Evolutionary conservation across 1,140 invertebrate genomes (phyloP), one percentile per base, ranked within the genome.

Genomic region (Diorhabda sublineata): DNA sequence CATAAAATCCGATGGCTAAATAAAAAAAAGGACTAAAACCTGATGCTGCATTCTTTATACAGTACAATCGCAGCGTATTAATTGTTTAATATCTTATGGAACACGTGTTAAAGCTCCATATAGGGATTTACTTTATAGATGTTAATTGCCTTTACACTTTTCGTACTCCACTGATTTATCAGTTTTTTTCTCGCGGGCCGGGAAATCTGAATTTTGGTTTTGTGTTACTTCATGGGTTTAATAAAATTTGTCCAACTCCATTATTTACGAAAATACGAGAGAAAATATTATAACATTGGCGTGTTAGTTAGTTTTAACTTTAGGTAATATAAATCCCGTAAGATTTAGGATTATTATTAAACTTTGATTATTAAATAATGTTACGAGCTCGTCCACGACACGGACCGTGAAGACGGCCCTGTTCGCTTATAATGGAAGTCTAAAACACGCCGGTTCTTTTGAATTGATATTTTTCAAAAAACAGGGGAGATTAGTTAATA

Each of bases 71-170:
- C 67, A 67, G 73, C 67, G 75, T 76, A 78, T 78, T 78, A 78
- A 79, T 79, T 79, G 78, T 76, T 79, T 78, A 78, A 79, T 79
- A 79, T 79, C 78, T 79, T 76, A 69, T 70, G 75, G 70, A 77
- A 76, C 78, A 78, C 75, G 76, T 77, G 78, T 79, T 79, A 76
- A 73, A 75, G 72, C 76, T 75, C 66, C 74, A 72, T 73, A 79
- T 77, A 73, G 76, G 78, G 75, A 79, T 79, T 79, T 79, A 74
- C 69, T 78, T 77, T 74, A 75, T 74, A 78, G 76, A 77, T 77
- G 77, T 79, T 79, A 79, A 79, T 79, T 79, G 76, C 76, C 60
- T 45, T 41, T 69, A 65, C 67, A 64, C 47, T 71, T 45, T 67
- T 69, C 60, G 64, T 45, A 52, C 47, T 6, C 47, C 47, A 57